These are phyloP conservation scores for Chloroceryle inda DNA, from an alignment of 2,797 vertebrate genomes.

Conservation along the genomic window DNA sequence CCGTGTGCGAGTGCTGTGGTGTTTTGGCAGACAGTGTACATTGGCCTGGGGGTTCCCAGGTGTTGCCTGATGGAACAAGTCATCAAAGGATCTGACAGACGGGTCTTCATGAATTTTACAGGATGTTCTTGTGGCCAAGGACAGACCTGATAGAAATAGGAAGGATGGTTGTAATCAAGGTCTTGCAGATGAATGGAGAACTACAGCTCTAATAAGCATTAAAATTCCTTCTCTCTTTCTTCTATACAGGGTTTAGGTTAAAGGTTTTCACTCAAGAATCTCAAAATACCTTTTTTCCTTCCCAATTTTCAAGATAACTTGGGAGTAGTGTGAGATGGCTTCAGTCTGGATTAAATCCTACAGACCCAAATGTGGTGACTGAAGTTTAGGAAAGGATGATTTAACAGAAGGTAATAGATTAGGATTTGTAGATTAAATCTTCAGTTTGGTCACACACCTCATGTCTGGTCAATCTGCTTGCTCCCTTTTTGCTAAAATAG, in stretches of 20 bases:
- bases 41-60: background rate
- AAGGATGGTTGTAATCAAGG: background rate
- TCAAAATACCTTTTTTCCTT: background rate
- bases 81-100: background rate
- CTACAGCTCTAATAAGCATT: background rate
- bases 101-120: background rate
- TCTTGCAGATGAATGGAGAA: background rate
- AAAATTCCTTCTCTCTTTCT: background rate
- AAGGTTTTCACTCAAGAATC: background rate
- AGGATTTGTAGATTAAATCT: background rate
- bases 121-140: background rate
- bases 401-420: background rate
- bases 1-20: background rate
- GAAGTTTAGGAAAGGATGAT: background rate
- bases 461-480: background rate
- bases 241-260: background rate
- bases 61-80: background rate
- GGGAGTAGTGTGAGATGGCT: background rate
- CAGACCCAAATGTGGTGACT: rapidly evolving
- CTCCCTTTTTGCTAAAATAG: background rate
- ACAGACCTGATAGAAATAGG: background rate
- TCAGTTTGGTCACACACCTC: background rate
- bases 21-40: background rate
- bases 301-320: background rate
- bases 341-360: background rate